Conservation (phyloP, 2,888 invertebrate genomes). For the Pycnomerus fuliginosus region DNA sequence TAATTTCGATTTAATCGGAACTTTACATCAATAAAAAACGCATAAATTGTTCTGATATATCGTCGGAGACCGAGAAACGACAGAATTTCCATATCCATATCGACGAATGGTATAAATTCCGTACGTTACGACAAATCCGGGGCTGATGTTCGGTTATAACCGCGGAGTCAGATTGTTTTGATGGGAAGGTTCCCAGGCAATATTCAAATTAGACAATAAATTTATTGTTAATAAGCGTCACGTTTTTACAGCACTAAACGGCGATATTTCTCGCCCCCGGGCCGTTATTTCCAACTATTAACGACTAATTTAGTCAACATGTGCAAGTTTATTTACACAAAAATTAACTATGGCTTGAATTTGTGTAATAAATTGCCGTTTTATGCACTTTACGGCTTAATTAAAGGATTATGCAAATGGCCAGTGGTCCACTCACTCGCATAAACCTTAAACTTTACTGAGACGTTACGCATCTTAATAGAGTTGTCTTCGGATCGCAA, state of each 20-base stretch:
- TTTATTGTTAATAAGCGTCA: conserved; percentile 26
- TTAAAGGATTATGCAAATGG: conserved; percentile 28
- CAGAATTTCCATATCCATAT: conserved; percentile 3
- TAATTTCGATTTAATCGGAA: conserved; percentile 51
- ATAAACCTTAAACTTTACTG: conserved; percentile 16
- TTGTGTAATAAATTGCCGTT: conserved; percentile 28
- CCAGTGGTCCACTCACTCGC: conserved; percentile 16
- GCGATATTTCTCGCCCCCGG: conserved; percentile 26
- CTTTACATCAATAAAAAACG: conserved; percentile 50
- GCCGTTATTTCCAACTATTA: conserved; percentile 25
- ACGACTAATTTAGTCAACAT: conserved; percentile 27
- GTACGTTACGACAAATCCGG: conserved; percentile 12
- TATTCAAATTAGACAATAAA: conserved; percentile 26
- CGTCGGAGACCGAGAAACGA: conserved; percentile 1
- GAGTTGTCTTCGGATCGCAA: too few relatives aligned
- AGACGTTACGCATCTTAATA: neutral
- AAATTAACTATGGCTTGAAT: conserved; percentile 25
- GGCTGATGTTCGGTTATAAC: too few relatives aligned
- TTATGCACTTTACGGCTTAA: conserved; percentile 28
- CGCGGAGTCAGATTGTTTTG: conserved; percentile 9
- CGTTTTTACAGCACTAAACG: conserved; percentile 23
- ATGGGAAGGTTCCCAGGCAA: conserved; percentile 15
- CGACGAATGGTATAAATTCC: conserved; percentile 5
- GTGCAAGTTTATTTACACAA: conserved; percentile 26
- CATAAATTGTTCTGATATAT: conserved; percentile 48